phyloP scores from a whole-genome alignment of 2,113 vertebrate species.

The Merops nubicus region DNA sequence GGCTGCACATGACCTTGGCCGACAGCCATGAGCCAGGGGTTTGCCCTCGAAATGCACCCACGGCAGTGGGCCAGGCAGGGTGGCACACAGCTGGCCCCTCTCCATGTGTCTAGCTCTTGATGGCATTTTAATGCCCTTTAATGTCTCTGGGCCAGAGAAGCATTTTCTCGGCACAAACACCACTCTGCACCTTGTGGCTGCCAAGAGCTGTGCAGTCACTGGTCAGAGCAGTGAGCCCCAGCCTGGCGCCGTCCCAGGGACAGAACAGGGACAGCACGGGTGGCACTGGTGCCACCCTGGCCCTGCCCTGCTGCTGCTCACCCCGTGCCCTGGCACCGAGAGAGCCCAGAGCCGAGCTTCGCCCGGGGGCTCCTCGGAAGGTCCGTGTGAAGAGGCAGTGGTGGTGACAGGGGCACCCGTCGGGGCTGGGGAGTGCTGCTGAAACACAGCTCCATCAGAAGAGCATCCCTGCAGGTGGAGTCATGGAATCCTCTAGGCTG shows the following conservation, averaged over 20 bases:
- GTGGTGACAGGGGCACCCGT: not conserved
- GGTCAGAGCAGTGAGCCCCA: not conserved
- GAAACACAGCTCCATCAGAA: not conserved
- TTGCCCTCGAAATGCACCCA: not conserved
- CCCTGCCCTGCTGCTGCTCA: not conserved
- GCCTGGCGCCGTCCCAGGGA: not conserved
- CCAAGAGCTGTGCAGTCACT: not conserved
- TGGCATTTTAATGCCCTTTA: not conserved
- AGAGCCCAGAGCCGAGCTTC: not conserved
- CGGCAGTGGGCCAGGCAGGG: not conserved
- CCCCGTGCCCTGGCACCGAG: accelerated
- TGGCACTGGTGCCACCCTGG: no score
- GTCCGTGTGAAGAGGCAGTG: not conserved
- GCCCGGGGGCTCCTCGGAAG: not conserved
- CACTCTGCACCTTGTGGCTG: not conserved
- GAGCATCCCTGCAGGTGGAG: not conserved
- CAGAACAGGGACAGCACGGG: accelerated
- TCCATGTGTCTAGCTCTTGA: not conserved
- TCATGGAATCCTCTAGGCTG: not conserved
- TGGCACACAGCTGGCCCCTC: not conserved
- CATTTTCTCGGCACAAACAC: not conserved
- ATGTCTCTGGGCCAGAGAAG: not conserved
- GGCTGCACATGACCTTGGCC: accelerated
- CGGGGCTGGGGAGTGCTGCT: not conserved
- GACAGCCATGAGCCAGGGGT: not conserved